phyloP scores from a whole-genome alignment of 2,113 vertebrate species.

The Panthera uncia region DNA sequence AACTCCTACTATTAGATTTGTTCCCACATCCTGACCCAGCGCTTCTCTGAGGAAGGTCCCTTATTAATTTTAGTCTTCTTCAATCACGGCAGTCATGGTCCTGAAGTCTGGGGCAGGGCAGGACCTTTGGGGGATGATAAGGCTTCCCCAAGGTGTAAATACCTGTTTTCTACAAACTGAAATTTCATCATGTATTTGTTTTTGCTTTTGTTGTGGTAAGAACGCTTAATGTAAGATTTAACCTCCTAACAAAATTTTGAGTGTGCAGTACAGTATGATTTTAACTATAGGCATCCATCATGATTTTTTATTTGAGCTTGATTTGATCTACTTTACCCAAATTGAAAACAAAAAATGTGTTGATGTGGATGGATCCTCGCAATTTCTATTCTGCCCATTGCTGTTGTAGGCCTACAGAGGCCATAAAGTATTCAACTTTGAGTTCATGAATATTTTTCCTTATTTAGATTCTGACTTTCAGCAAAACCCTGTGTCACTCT shows the following conservation, averaged over 20 bases:
- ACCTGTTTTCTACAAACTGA: not conserved
- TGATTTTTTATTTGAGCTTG: not conserved
- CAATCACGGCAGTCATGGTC: not conserved
- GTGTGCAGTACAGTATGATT: not conserved
- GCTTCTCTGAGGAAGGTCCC: not conserved
- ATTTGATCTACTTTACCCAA: not conserved
- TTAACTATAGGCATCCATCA: fast-evolving
- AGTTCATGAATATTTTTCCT: not conserved
- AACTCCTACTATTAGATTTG: fast-evolving
- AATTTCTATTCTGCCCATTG: not conserved
- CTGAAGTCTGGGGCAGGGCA: no score
- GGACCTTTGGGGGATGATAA: not conserved
- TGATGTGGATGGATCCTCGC: not conserved
- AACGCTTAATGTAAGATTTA: not conserved
- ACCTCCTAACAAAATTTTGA: not conserved
- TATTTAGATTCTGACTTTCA: not conserved
- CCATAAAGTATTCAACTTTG: not conserved
- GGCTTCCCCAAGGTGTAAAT: not conserved
- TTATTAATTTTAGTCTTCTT: not conserved
- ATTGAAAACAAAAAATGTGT: not conserved
- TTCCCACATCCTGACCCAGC: not conserved
- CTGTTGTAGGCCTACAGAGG: not conserved
- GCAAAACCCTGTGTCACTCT: not conserved
- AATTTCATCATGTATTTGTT: not conserved
- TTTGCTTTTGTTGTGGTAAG: not conserved